Conservation (phyloP, 2,888 invertebrate species). For the Molanna angustata region DNA sequence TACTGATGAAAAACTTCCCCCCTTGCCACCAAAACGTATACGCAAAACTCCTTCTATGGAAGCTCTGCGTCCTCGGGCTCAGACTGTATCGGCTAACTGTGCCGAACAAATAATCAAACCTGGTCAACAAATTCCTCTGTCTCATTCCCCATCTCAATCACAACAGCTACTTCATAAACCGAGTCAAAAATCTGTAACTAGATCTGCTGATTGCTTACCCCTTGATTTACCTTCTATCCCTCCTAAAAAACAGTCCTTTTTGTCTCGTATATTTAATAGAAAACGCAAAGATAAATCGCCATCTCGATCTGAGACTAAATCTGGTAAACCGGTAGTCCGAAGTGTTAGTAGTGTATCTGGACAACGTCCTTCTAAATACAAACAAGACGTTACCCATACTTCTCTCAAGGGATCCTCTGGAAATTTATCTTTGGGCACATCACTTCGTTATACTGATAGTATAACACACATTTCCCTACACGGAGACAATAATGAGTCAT, state of each 20-base stretch:
- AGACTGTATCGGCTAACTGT: slow-evolving; percentile 36
- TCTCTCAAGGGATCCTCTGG: slow-evolving; percentile 43
- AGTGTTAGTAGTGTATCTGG: slow-evolving; percentile 63
- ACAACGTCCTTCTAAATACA: slow-evolving; percentile 52
- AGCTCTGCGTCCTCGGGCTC: slow-evolving; percentile 47
- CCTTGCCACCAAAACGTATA: slow-evolving; percentile 76
- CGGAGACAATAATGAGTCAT: slow-evolving; percentile 51
- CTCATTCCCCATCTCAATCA: slow-evolving; percentile 35
- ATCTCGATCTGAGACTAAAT: slow-evolving; percentile 46
- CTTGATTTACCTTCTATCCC: slow-evolving; percentile 45
- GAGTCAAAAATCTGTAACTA: slow-evolving; percentile 16
- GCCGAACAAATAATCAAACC: slow-evolving; percentile 47
- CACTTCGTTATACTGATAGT: slow-evolving; percentile 55
- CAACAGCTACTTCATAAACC: slow-evolving; percentile 36
- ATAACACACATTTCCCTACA: slow-evolving; percentile 67
- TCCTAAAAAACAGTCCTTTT: slow-evolving; percentile 49
- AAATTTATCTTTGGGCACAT: slow-evolving; percentile 42
- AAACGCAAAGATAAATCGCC: slow-evolving; percentile 46
- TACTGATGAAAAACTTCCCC: slow-evolving; percentile 63
- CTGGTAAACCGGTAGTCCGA: slow-evolving; percentile 54
- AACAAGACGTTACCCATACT: slow-evolving; percentile 46
- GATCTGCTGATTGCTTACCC: slow-evolving; percentile 45
- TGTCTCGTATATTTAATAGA: slow-evolving; percentile 49
- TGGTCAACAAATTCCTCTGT: slow-evolving; percentile 38
- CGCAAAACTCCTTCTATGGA: slow-evolving; percentile 53